Base-by-base conservation (phyloP, 2,113 vertebrate species). In the Rhagologus leucostigma region DNA sequence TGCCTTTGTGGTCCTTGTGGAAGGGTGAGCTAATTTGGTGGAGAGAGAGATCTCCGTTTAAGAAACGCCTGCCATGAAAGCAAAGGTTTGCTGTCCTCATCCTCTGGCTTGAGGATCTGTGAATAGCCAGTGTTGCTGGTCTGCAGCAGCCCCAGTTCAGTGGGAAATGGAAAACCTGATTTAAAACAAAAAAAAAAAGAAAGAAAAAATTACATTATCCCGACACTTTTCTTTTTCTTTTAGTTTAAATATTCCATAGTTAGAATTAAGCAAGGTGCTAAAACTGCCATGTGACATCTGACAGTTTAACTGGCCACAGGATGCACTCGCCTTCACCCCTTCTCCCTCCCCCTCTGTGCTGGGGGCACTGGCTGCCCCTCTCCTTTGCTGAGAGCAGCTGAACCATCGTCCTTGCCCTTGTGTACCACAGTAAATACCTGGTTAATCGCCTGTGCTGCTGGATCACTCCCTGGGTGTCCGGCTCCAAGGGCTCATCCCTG, bases 401-500 rank as follows among this genome's bases (percentile, higher is more conserved):
- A 22, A 74, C 41, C 41, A 10, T 23, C 3, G 0, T 55, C 49
- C 69, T 55, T 30, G 59, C 23, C 49, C 29, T 5, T 19, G 15
- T 19, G 49, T 64, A 23, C 39, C 23, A 4, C 59, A 39, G 69
- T 9, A 29, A 10, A 8, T 16, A 4, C 49, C 59, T 84, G 59
- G 7, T 12, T 8, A 47, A 23, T 24, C 49, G 16, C 42, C 30
- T 65, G 30, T 4, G 1, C 35, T 56, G 41, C 69, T 56, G 59
- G 11, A 17, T 20, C 57, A 22, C 10, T n/a, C 41, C 59, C 41
- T 46, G 81, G 4, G 1, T 32, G 33, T 33, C 26, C 63, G 0
- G 2, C 23, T 35, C 13, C 8, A 1, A 29, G 73, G 33, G 18
- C 23, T 33, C 3, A 1, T 37, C 49, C 47, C 53, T 35, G 0